A percentile compares a stretch with the other conserved stretches of the same genome.
These are phyloP conservation scores for Tapirus terrestris DNA, from an alignment of 2,113 vertebrate species.

Conservation along the genomic window DNA sequence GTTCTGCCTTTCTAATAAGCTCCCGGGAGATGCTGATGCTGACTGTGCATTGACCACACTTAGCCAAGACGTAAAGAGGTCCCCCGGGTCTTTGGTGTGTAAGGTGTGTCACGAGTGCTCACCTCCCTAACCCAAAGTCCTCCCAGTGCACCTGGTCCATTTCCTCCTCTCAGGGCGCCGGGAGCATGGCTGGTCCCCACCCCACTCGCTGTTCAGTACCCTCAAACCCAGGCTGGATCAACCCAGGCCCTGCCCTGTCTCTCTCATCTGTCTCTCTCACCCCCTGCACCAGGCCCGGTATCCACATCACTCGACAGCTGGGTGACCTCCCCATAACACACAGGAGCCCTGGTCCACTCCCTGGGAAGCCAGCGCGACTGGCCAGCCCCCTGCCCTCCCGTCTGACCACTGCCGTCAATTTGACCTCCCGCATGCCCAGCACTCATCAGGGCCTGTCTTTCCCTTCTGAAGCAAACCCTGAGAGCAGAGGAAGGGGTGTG, in stretches of 20 bases:
- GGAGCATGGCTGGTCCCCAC: background rate
- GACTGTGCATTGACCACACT: rapidly evolving
- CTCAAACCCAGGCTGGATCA: background rate
- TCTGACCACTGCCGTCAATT: rapidly evolving
- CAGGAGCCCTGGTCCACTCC: background rate
- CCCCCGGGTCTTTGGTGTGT: background rate
- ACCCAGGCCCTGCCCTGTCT: background rate
- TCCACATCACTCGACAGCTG: background rate
- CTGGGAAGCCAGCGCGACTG: too few relatives aligned
- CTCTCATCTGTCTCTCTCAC: background rate
- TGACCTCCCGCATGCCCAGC: background rate
- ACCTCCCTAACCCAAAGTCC: too few relatives aligned
- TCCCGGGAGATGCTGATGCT: rapidly evolving
- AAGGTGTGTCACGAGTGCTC: background rate
- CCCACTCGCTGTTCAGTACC: background rate
- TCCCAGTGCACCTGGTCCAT: rapidly evolving
- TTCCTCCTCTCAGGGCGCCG: background rate
- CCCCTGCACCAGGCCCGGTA: background rate
- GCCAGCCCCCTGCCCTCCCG: rapidly evolving
- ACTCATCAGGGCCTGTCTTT: background rate
- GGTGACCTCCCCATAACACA: background rate
- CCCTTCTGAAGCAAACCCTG: background rate
- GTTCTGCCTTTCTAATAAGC: background rate
- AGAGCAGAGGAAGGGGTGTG: background rate
- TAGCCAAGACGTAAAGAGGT: too few relatives aligned